A percentile compares a stretch with the other conserved stretches of the same genome.
These are phyloP conservation scores for Pangasius macronema DNA, from an alignment of 2,797 vertebrate species.

Conservation along the genomic window DNA sequence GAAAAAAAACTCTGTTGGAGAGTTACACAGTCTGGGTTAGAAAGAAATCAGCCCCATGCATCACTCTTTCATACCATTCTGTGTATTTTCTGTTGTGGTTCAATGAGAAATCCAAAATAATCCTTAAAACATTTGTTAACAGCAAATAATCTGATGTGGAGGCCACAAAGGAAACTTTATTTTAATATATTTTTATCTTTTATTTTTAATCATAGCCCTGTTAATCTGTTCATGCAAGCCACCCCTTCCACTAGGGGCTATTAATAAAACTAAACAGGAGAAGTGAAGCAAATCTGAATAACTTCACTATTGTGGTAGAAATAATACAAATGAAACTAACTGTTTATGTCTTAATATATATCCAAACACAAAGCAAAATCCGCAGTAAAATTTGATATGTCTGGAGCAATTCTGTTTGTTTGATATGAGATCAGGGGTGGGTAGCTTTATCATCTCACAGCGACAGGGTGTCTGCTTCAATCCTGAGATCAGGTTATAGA, in stretches of 20 bases:
- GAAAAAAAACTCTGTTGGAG: not conserved
- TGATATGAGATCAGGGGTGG: not conserved
- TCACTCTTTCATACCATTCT: not conserved
- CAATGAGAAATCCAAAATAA: not conserved
- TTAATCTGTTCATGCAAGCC: not conserved
- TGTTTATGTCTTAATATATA: not conserved
- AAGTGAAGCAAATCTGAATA: not conserved
- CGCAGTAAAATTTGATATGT: not conserved
- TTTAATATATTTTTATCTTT: not conserved
- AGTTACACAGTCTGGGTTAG: not conserved
- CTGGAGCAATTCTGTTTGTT: not conserved
- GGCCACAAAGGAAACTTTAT: not conserved
- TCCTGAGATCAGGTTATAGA: not conserved
- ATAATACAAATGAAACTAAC: not conserved
- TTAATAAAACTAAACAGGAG: not conserved
- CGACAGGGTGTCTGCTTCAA: not conserved
- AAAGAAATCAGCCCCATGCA: not conserved
- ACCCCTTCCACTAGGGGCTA: not conserved
- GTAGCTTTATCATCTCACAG: not conserved
- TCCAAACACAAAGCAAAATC: not conserved
- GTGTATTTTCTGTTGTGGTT: not conserved
- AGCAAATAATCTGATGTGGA: not conserved
- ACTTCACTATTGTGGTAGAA: not conserved
- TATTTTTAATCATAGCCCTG: not conserved
- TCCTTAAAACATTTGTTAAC: not conserved